Conservation (phyloP, 2,113 vertebrate species). For the Isichthys henryi region DNA sequence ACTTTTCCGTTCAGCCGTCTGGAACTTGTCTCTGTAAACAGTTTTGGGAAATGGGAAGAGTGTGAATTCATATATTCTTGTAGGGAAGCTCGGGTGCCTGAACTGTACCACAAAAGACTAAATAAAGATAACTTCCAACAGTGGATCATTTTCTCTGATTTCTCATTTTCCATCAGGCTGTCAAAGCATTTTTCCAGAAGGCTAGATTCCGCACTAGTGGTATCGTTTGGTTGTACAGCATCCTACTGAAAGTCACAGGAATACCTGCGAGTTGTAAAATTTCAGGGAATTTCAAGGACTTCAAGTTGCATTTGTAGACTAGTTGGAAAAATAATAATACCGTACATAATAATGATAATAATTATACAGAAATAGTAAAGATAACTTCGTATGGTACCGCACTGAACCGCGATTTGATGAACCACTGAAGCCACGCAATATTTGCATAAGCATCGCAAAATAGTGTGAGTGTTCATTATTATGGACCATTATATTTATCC, state of each 20-base stretch:
- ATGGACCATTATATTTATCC: background rate
- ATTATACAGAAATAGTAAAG: background rate
- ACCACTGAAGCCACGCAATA: background rate
- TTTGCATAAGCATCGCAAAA: background rate
- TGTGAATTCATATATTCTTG: conserved; percentile 3
- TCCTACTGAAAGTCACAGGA: background rate
- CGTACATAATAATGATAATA: background rate
- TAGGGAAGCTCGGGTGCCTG: background rate
- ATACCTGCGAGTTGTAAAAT: background rate
- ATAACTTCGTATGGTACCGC: background rate
- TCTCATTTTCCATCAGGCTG: conserved; percentile 7
- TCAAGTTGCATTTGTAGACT: background rate
- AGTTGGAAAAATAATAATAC: background rate
- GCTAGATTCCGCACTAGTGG: background rate
- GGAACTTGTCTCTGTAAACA: background rate
- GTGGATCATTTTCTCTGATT: background rate
- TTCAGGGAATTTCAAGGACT: background rate
- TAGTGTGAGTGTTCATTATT: background rate
- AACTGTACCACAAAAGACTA: background rate
- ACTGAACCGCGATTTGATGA: background rate
- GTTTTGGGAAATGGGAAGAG: background rate
- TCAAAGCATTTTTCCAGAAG: background rate
- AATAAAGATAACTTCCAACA: background rate
- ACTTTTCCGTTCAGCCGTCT: background rate
- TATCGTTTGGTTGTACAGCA: background rate